phyloP scores from a whole-genome alignment of 1,140 invertebrate genomes.

The Drosophila guanche region DNA sequence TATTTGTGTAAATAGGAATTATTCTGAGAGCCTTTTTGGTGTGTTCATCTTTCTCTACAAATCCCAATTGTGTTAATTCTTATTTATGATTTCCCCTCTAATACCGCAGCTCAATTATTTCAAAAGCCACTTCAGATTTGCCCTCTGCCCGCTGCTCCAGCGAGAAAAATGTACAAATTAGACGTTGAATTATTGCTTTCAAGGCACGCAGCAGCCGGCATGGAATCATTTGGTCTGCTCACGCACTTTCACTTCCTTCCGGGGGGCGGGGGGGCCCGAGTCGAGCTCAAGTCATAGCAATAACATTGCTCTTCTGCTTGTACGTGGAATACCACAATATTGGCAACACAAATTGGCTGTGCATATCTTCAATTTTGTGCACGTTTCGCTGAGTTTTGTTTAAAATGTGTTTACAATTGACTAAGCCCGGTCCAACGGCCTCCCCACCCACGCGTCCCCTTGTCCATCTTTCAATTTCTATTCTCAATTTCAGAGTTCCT shows the following conservation, averaged over 20 bases:
- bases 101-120: conserved; percentile 29
- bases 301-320: conserved; percentile 47
- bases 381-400: conserved; percentile 78
- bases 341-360: conserved; percentile 30
- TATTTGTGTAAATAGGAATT: too few relatives aligned
- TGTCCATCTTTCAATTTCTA: conserved; percentile 1
- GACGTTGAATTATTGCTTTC: conserved; percentile 33
- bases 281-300: conserved; percentile 65
- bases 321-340: not conserved
- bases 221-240: conserved; percentile 36
- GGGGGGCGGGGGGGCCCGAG: conserved; percentile 37
- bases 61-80: conserved; percentile 14
- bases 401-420: conserved; percentile 80
- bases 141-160: too few relatives aligned
- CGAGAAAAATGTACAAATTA: conserved; percentile 4
- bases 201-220: conserved; percentile 33
- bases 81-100: conserved; percentile 21
- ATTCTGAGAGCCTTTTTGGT: too few relatives aligned
- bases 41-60: too few relatives aligned
- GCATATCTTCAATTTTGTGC: conserved; percentile 69
- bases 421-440: conserved; percentile 30
- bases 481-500: conserved; percentile 1
- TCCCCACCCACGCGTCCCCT: conserved; percentile 1
- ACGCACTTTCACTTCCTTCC: conserved; percentile 56
- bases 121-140: conserved; percentile 17